phyloP scores from a whole-genome alignment of 2,888 invertebrate species.

The Halictus quadricinctus region DNA sequence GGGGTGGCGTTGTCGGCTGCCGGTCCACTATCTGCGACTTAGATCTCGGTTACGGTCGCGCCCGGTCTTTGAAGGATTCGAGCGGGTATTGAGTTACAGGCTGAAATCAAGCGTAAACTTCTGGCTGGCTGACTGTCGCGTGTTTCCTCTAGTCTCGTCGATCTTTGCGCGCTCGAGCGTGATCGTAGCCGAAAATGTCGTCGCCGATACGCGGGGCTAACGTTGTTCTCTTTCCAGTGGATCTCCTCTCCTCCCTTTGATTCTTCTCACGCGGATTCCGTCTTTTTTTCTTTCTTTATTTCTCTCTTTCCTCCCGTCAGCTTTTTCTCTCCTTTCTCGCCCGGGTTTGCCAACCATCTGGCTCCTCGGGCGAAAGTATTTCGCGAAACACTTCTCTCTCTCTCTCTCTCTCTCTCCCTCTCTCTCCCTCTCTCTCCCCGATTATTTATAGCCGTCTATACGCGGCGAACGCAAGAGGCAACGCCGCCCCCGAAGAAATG shows the following conservation, averaged over 20 bases:
- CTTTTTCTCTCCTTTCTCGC: background rate
- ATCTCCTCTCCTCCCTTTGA: background rate
- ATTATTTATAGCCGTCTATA: conserved; percentile 44
- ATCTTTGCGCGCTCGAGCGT: conserved; percentile 16
- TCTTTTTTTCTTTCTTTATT: background rate
- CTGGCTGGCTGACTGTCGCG: conserved; percentile 36
- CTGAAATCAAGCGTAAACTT: conserved; percentile 51
- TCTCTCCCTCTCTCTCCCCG: background rate
- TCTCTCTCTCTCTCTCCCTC: background rate
- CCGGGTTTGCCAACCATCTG: conserved; percentile 47
- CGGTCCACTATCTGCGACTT: conserved; percentile 36
- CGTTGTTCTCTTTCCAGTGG: background rate
- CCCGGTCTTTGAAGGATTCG: conserved; percentile 30
- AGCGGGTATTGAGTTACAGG: conserved; percentile 47
- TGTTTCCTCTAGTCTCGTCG: conserved; percentile 24
- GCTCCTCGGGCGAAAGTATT: conserved; percentile 27
- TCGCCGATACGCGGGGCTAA: conserved; percentile 13
- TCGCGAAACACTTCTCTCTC: conserved; percentile 29
- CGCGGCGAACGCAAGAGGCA: conserved; percentile 33
- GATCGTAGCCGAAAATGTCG: conserved; percentile 21
- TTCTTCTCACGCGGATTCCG: conserved; percentile 27
- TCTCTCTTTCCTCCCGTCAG: background rate
- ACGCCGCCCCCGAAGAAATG: conserved; percentile 32
- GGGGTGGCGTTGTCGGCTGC: background rate
- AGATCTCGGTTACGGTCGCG: conserved; percentile 41